Evolutionary conservation across 2,797 vertebrate species (phyloP), one percentile per base, ranked within the genome.

Genomic region (Chaenodraco wilsoni): DNA sequence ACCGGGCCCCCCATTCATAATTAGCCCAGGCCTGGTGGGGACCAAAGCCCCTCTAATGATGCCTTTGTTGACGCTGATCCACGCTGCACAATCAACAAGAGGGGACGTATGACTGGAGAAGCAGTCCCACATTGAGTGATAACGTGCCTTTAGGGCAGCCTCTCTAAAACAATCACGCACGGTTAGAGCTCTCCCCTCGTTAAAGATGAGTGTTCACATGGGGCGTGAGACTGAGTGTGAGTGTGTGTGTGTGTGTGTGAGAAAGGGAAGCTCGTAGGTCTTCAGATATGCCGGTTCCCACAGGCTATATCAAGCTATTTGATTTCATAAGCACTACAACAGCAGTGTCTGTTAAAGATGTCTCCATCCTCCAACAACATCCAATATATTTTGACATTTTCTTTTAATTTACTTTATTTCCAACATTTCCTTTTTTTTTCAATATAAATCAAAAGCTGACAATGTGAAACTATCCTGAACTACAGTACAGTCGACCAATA

Each of bases 11-110:
- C 91, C 90, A 90, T 94, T 94, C 91, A 94, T 93, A 95, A 95
- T 95, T 94, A 95, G 92, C 93, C 90, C 86, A 19, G 80, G 89
- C 88, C 92, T 94, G 90, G 91, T 94, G 91, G 93, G 92, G 91
- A 94, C 93, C 90, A 93, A 94, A 94, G 91, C 89, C 83, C 89
- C 91, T 88, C 92, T 95, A 95, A 95, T 94, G 89, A 95, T 84
- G 91, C 89, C 93, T 95, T 95, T 95, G 94, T 95, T 89, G 90
- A 89, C 9, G 85, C 86, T 93, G 93, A 94, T 94, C 93, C 89
- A 87, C 82, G 79, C 91, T 77, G 88, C 92, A 94, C 93, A 94
- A 91, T 94, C 91, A 93, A 94, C 90, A 93, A 94, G 91, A 93
- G 92, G 78, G 84, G 86, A 89, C 85, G 90, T 89, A 91, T 91